These are phyloP conservation scores for Xestia ashworthii DNA, from an alignment of 2,888 invertebrate species.

Conservation along the genomic window DNA sequence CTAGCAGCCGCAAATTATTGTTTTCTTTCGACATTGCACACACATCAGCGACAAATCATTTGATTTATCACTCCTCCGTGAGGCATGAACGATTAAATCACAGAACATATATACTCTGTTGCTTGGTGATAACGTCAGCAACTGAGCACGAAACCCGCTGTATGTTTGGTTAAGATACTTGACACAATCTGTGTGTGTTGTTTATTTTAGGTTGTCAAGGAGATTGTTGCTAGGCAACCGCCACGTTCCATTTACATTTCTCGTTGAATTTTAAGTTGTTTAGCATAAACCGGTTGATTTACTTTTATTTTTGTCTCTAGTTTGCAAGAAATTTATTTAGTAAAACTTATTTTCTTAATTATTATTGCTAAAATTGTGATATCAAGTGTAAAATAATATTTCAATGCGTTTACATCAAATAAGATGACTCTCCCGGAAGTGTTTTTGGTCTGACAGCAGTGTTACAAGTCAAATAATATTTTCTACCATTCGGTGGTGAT, in stretches of 20 bases:
- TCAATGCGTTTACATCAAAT: too few relatives aligned
- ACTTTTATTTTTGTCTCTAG: background rate
- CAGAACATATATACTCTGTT: too few relatives aligned
- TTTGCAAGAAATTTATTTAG: background rate
- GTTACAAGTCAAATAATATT: conserved; percentile 26
- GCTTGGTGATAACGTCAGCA: too few relatives aligned
- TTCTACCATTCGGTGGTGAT: conserved; percentile 28
- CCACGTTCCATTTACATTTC: conserved; percentile 23
- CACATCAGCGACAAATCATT: conserved; percentile 68
- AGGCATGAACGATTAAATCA: conserved; percentile 7
- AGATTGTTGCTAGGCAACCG: conserved; percentile 77
- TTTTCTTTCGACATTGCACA: conserved; percentile 88
- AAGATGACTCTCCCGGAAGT: conserved; percentile 18
- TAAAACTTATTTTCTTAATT: background rate
- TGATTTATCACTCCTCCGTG: background rate
- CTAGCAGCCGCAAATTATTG: conserved; percentile 83
- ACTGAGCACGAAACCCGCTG: too few relatives aligned
- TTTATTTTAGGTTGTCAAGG: conserved; percentile 73
- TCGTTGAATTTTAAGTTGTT: background rate
- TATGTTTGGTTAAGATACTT: too few relatives aligned
- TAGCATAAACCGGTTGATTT: conserved; percentile 4
- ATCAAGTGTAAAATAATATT: too few relatives aligned
- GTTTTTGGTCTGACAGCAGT: background rate
- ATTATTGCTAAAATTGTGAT: background rate
- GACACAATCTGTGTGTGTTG: conserved; percentile 26